Evolutionary conservation across 2,113 vertebrate species (phyloP).

Genomic region (Calypte anna): DNA sequence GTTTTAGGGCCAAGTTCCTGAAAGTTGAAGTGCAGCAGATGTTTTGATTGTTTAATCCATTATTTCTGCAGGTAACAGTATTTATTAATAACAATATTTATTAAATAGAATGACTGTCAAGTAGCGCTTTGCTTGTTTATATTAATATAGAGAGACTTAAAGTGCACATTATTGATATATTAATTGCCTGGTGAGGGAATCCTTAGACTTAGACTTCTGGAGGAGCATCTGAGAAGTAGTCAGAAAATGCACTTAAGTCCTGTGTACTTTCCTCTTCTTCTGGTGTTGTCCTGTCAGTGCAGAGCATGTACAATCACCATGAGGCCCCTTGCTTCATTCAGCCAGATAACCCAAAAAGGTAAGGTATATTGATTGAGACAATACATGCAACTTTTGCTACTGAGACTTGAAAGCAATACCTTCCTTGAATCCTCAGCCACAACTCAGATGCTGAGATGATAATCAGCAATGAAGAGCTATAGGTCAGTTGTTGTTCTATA

Average conservation of each 20-base stretch:
- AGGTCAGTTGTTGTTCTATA: background rate
- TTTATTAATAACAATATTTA: background rate
- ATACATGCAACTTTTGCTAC: background rate
- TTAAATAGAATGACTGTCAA: background rate
- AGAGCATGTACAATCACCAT: background rate
- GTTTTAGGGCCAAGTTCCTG: background rate
- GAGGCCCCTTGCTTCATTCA: background rate
- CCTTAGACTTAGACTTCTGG: background rate
- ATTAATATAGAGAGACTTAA: background rate
- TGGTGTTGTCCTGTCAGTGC: background rate
- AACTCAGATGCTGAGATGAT: background rate
- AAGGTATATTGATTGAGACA: background rate
- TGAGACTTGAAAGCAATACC: background rate
- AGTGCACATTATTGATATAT: background rate
- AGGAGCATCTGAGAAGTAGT: background rate
- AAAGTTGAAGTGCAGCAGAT: background rate
- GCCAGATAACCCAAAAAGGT: background rate
- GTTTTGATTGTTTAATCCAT: background rate
- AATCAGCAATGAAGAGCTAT: background rate
- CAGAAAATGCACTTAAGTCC: background rate
- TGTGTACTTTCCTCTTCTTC: background rate
- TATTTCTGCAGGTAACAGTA: background rate
- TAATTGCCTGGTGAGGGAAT: background rate
- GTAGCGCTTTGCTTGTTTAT: background rate
- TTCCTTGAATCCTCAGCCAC: background rate